A percentile compares a stretch with the other conserved stretches of the same genome.
These are phyloP conservation scores for Anableps anableps DNA, from an alignment of 2,797 vertebrate species.

Conservation along the genomic window DNA sequence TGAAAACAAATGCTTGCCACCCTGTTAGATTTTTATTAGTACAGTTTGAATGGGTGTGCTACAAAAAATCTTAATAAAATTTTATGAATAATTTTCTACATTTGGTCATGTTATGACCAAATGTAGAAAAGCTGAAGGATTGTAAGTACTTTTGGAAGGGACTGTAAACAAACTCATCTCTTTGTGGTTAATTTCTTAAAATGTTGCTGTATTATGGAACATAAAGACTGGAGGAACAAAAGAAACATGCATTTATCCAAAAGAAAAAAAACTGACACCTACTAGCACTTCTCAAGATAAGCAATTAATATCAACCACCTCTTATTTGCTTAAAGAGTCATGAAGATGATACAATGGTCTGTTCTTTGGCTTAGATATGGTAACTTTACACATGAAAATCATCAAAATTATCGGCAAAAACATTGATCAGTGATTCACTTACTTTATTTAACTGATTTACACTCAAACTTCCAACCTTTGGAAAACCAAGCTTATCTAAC, in stretches of 20 bases:
- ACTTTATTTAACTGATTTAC: too few species aligned
- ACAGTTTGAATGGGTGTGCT: neutral
- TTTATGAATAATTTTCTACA: neutral
- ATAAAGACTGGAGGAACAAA: neutral
- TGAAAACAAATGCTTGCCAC: neutral
- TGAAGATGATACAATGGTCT: neutral
- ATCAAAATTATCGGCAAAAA: too few species aligned
- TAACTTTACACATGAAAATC: too few species aligned
- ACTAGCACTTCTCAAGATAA: neutral
- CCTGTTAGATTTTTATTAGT: neutral
- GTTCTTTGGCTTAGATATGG: neutral
- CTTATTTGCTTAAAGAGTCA: conserved; percentile 6
- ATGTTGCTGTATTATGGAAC: neutral
- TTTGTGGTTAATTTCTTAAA: neutral
- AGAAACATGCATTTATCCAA: neutral
- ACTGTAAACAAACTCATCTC: neutral
- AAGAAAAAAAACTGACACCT: conserved; percentile 1
- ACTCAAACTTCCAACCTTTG: too few species aligned
- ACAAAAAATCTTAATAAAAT: neutral
- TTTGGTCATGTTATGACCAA: too few species aligned
- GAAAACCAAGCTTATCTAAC: too few species aligned
- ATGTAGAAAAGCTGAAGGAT: neutral
- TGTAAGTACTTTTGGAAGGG: neutral
- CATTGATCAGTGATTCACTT: too few species aligned
- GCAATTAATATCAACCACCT: conserved; percentile 3